Conservation (phyloP, 2,113 vertebrate genomes). For the Plectropomus leopardus region DNA sequence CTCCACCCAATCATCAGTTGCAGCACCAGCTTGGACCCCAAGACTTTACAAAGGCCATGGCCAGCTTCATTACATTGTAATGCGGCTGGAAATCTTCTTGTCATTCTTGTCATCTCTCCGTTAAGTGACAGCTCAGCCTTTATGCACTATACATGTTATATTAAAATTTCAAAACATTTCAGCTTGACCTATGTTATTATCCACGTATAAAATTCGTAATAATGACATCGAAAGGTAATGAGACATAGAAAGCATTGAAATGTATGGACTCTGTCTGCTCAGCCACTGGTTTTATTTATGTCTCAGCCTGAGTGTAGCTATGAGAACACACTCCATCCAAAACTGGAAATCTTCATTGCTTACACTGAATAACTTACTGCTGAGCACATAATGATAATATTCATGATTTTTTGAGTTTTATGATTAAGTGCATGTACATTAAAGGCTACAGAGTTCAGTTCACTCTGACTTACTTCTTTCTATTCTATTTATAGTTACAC, state of each 20-base stretch:
- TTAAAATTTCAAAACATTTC: constrained; percentile 16
- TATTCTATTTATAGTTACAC: too few relatives aligned
- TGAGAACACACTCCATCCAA: background rate
- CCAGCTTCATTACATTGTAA: too few relatives aligned
- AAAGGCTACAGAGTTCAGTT: background rate
- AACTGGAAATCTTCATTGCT: background rate
- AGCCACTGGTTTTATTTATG: too few relatives aligned
- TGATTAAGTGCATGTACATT: background rate
- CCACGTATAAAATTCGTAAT: constrained; percentile 1
- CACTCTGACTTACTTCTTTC: background rate
- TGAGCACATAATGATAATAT: background rate
- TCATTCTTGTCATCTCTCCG: too few relatives aligned
- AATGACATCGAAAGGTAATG: constrained; percentile 21
- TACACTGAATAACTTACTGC: background rate
- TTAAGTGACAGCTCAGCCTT: background rate
- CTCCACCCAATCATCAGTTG: too few relatives aligned
- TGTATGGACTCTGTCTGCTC: too few relatives aligned
- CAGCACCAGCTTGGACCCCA: too few relatives aligned
- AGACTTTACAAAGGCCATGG: too few relatives aligned
- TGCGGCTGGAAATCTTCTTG: too few relatives aligned
- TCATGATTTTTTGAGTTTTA: background rate
- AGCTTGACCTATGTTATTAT: background rate
- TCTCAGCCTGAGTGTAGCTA: background rate
- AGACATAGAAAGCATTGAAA: too few relatives aligned
- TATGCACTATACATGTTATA: background rate